A percentile compares a stretch with the other conserved stretches of the same genome.
These are phyloP conservation scores for Limulus polyphemus DNA, from an alignment of 2,888 invertebrate species.

Conservation along the genomic window DNA sequence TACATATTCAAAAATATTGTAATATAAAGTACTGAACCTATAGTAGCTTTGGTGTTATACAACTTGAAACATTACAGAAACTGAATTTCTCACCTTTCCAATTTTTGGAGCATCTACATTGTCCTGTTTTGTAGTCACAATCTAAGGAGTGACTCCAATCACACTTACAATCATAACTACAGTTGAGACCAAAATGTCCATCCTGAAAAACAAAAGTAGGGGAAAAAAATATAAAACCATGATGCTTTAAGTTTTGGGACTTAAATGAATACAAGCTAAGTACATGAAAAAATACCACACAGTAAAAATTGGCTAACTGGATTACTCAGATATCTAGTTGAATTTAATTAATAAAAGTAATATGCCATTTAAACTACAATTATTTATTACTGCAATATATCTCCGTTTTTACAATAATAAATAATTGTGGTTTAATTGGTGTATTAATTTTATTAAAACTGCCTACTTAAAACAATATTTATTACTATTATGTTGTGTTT, in stretches of 20 bases:
- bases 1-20: too few relatives aligned
- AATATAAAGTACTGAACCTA: too few relatives aligned
- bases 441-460: not conserved
- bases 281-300: too few relatives aligned
- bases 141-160: conserved; percentile 52
- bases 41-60: too few relatives aligned
- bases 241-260: not conserved
- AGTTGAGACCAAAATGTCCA: conserved; percentile 61
- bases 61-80: too few relatives aligned
- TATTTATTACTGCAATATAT: too few relatives aligned
- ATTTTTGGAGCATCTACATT: conserved; percentile 52
- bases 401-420: too few relatives aligned
- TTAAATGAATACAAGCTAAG: not conserved
- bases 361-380: too few relatives aligned
- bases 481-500: not conserved
- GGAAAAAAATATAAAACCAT: not conserved
- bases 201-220: conserved; percentile 1
- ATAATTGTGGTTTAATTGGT: not conserved
- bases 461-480: not conserved
- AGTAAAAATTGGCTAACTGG: too few relatives aligned
- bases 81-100: conserved; percentile 12
- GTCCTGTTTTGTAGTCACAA: conserved; percentile 72
- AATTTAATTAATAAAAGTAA: not conserved
- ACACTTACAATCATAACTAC: conserved; percentile 63
- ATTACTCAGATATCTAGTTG: not conserved